A percentile compares a stretch with the other conserved stretches of the same genome.
Evolutionary conservation across 2,113 vertebrate species (phyloP).

Genomic region (Phylloscopus whistleri): DNA sequence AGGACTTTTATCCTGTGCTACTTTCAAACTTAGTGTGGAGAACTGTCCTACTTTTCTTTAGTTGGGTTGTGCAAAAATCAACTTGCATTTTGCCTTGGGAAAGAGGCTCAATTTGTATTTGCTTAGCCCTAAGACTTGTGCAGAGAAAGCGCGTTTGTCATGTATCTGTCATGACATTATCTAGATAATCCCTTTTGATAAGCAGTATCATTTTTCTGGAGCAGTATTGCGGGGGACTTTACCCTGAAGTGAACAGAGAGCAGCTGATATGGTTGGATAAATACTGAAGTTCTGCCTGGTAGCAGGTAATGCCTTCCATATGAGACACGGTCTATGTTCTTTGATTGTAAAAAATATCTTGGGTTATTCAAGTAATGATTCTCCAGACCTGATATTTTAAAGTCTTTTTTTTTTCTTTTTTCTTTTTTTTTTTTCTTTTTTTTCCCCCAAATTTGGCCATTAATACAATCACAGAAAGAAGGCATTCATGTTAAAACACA

Average conservation of each 20-base stretch:
- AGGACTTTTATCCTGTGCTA: background rate
- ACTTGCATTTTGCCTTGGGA: slow-evolving; percentile 37
- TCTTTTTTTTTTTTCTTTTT: background rate
- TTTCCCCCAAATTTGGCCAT: background rate
- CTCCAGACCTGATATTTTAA: background rate
- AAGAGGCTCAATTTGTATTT: slow-evolving; percentile 43
- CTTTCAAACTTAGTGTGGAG: background rate
- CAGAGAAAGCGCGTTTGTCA: slow-evolving; percentile 48
- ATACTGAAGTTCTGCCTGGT: background rate
- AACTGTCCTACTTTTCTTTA: slow-evolving; percentile 40
- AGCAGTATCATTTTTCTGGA: slow-evolving; percentile 41
- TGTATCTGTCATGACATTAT: slow-evolving; percentile 42
- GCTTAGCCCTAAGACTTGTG: slow-evolving; percentile 28
- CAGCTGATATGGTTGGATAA: slow-evolving; percentile 18
- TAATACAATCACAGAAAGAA: background rate
- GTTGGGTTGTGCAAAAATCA: slow-evolving; percentile 19
- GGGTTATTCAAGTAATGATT: background rate
- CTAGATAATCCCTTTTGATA: slow-evolving; percentile 64
- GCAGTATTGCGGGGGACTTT: slow-evolving; percentile 15
- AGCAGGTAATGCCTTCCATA: background rate
- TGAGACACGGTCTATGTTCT: background rate
- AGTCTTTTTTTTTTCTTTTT: background rate
- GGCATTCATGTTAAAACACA: background rate
- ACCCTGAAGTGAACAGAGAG: slow-evolving; percentile 24
- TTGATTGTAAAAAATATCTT: background rate